Conservation (phyloP, 2,797 vertebrate species). For the Galago senegalensis region DNA sequence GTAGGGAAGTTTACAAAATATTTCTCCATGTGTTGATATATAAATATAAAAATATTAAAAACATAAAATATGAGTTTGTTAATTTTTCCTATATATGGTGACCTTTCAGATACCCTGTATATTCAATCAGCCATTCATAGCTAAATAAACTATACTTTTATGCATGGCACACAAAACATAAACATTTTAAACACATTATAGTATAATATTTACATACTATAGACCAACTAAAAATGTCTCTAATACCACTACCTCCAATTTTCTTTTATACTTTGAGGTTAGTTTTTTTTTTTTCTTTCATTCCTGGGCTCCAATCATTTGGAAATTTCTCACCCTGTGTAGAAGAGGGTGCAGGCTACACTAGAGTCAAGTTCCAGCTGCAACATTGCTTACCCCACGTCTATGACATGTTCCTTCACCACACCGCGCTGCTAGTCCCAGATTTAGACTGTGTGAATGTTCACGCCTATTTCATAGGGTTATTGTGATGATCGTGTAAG, state of each 20-base stretch:
- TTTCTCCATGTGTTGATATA: too few relatives aligned
- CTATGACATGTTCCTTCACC: not conserved
- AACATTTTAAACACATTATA: constrained; percentile 10
- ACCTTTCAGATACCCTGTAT: not conserved
- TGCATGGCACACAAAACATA: not conserved
- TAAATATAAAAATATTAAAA: too few relatives aligned
- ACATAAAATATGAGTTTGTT: too few relatives aligned
- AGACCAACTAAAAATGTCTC: constrained; percentile 10
- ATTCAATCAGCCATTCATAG: constrained; percentile 13
- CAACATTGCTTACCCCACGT: not conserved
- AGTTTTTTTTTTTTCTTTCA: not conserved
- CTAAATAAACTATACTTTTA: constrained; percentile 7
- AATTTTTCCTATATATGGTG: too few relatives aligned
- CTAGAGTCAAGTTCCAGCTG: accelerated
- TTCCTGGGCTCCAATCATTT: not conserved
- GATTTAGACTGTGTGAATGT: not conserved
- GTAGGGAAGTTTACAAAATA: too few relatives aligned
- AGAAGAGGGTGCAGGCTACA: not conserved
- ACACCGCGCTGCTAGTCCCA: not conserved
- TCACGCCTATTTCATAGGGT: not conserved
- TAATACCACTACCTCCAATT: not conserved
- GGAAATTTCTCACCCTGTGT: not conserved
- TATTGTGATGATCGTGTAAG: not conserved
- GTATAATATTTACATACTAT: not conserved
- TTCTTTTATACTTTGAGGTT: not conserved